Conservation (phyloP, 2,113 vertebrate genomes). For the Coturnix japonica region DNA sequence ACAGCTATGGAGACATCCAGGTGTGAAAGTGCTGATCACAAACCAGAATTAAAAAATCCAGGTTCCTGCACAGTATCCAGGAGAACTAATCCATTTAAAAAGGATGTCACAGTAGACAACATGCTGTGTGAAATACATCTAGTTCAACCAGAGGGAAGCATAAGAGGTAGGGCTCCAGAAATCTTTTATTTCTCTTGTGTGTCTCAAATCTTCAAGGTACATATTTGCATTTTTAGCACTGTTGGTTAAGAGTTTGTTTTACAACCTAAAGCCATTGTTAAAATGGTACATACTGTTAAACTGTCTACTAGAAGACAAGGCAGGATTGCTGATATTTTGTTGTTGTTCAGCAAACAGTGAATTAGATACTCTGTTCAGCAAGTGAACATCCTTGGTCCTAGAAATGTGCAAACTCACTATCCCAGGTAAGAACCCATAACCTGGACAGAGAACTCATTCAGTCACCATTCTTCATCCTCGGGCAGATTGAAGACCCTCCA, state of each 20-base stretch:
- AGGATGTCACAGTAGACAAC: neutral
- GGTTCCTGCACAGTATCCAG: neutral
- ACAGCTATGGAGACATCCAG: neutral
- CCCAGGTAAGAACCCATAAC: neutral
- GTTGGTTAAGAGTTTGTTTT: neutral
- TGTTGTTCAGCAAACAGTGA: neutral
- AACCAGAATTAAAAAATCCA: neutral
- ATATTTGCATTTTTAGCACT: neutral
- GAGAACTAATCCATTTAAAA: neutral
- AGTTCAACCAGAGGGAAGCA: neutral
- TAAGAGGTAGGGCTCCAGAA: neutral
- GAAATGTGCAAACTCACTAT: neutral
- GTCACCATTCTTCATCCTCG: neutral
- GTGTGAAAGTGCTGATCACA: neutral
- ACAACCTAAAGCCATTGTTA: neutral
- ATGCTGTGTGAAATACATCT: neutral
- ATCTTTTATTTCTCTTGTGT: neutral
- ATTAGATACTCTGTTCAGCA: neutral
- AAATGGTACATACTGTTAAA: neutral
- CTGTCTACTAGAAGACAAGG: neutral
- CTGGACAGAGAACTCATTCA: rapidly evolving
- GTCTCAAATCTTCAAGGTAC: neutral
- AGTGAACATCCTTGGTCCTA: neutral
- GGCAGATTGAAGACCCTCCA: neutral
- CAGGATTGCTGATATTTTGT: neutral